Evolutionary conservation across 2,888 invertebrate species (phyloP).

Genomic region (Saturnia japonica): DNA sequence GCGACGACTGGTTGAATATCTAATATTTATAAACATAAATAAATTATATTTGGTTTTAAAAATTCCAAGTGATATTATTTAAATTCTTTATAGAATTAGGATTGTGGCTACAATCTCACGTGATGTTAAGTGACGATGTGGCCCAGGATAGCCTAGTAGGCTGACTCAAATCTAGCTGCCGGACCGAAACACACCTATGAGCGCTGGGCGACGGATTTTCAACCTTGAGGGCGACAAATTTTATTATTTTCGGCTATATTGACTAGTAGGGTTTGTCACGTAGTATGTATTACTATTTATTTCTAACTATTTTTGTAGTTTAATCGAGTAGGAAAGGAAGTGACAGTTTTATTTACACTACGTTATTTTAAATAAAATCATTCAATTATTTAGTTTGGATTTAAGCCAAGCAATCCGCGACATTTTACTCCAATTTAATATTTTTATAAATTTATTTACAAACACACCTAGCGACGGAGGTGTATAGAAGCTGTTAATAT

Average conservation of each 20-base stretch:
- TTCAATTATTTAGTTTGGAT: constrained; percentile 16
- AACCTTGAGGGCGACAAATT: no score
- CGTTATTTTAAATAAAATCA: constrained; percentile 11
- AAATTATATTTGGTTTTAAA: no score
- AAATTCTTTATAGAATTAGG: no score
- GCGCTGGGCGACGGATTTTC: no score
- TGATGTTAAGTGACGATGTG: no score
- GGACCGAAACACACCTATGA: no score
- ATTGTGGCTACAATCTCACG: no score
- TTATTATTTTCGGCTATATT: no score
- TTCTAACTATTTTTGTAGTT: neutral
- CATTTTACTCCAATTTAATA: constrained; percentile 9
- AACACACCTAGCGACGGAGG: constrained; percentile 6
- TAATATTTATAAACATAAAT: no score
- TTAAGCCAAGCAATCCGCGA: constrained; percentile 16
- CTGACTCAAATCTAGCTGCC: no score
- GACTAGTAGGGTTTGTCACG: neutral
- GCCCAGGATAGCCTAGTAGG: no score
- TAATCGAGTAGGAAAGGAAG: neutral
- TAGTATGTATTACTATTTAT: neutral
- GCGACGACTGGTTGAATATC: neutral
- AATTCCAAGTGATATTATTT: no score
- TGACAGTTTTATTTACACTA: constrained; percentile 35
- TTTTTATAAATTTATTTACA: constrained; percentile 13
- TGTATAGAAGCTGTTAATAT: constrained; percentile 9